phyloP scores from a whole-genome alignment of 2,113 vertebrate genomes.

The Embiotoca jacksoni region DNA sequence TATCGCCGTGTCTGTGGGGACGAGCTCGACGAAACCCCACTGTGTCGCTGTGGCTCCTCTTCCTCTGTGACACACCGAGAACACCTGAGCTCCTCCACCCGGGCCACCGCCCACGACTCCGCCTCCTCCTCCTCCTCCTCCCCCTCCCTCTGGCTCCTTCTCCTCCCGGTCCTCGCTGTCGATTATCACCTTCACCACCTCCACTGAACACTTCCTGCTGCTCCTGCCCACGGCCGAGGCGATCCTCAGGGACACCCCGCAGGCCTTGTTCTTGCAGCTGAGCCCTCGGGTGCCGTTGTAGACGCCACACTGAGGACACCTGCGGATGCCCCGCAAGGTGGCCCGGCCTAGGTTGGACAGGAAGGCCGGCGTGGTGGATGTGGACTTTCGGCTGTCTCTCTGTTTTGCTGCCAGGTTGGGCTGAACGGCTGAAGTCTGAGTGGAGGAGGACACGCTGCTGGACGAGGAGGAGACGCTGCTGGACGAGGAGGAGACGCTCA shows the following conservation, averaged over 20 bases:
- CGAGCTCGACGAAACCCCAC: constrained; percentile 91
- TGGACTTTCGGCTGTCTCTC: constrained; percentile 80
- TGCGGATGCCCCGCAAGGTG: constrained; percentile 91
- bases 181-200: constrained; percentile 88
- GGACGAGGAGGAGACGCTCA: constrained; percentile 39
- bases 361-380: constrained; percentile 83
- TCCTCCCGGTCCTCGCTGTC: constrained; percentile 76
- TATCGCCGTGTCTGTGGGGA: constrained; percentile 87
- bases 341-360: constrained; percentile 93
- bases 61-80: constrained; percentile 89
- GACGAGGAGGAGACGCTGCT: constrained; percentile 37
- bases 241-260: constrained; percentile 88
- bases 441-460: constrained; percentile 14
- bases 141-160: constrained; percentile 62
- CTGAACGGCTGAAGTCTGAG: constrained; percentile 10
- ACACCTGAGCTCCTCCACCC: constrained; percentile 84
- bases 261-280: constrained; percentile 96
- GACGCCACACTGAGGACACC: constrained; percentile 92
- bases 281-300: constrained; percentile 94
- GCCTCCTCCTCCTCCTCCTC: constrained; percentile 63
- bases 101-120: constrained; percentile 44
- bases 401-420: constrained; percentile 58
- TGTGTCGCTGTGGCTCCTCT: constrained; percentile 75
- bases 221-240: constrained; percentile 54
- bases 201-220: constrained; percentile 71